A percentile compares a stretch with the other conserved stretches of the same genome.
Conservation (phyloP, 37 sponge, comb jelly and placozoan genomes). For the Chondrilla cf. caribensis region DNA sequence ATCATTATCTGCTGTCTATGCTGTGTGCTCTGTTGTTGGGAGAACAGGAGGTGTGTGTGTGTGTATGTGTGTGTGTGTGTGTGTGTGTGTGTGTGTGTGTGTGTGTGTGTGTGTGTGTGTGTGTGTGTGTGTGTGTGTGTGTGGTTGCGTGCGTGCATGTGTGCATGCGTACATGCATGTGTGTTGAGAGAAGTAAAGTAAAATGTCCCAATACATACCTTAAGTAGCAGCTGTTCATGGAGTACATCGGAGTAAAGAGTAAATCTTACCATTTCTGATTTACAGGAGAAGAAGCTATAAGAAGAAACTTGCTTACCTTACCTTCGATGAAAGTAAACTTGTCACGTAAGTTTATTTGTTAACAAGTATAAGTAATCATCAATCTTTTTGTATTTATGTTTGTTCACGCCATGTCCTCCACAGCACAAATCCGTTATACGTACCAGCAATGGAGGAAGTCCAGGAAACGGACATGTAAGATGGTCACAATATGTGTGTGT, state of each 20-base stretch:
- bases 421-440: slow-evolving; percentile 6
- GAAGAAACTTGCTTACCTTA: slow-evolving; percentile 21
- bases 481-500: no score
- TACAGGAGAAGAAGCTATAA: slow-evolving; percentile 24
- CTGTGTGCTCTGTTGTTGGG: slow-evolving; percentile 30
- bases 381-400: background rate
- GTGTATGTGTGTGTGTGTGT: background rate
- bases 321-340: slow-evolving; percentile 16
- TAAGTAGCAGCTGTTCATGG: no score
- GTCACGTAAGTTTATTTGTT: background rate
- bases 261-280: background rate
- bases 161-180: no score
- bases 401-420: background rate
- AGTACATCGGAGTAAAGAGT: no score
- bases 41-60: slow-evolving; percentile 22
- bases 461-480: slow-evolving; percentile 7
- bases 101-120: no score
- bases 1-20: slow-evolving; percentile 4
- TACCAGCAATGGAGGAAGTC: background rate
- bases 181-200: no score
- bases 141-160: no score
- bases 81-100: background rate
- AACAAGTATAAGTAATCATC: background rate
- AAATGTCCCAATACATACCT: no score
- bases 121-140: no score